These are phyloP conservation scores for Drosophila murphyi DNA, from an alignment of 1,140 invertebrate species.

Conservation along the genomic window DNA sequence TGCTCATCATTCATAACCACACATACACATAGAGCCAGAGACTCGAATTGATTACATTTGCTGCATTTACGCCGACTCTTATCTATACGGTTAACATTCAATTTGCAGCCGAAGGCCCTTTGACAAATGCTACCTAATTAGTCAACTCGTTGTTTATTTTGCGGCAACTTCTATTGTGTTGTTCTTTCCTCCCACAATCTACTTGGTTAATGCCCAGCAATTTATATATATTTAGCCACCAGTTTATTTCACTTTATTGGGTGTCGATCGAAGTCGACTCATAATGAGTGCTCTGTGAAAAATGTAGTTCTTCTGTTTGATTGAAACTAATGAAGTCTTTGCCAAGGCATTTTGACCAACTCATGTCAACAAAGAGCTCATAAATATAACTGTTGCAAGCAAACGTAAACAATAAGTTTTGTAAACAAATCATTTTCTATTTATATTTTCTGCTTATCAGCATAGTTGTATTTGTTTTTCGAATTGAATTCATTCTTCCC, in stretches of 20 bases:
- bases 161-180: slow-evolving; percentile 38
- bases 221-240: slow-evolving; percentile 65
- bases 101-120: slow-evolving; percentile 59
- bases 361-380: neutral
- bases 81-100: slow-evolving; percentile 70
- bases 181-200: slow-evolving; percentile 22
- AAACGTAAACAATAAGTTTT: neutral
- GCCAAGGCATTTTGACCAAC: neutral
- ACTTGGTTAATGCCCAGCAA: slow-evolving; percentile 51
- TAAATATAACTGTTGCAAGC: neutral
- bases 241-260: slow-evolving; percentile 41
- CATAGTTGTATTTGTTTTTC: neutral
- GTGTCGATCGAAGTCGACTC: slow-evolving; percentile 28
- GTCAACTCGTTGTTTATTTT: slow-evolving; percentile 55
- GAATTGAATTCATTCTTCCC: neutral
- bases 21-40: slow-evolving; percentile 9
- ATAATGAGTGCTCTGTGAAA: slow-evolving; percentile 10
- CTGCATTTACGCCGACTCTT: slow-evolving; percentile 41
- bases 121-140: slow-evolving; percentile 76
- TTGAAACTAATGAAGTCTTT: slow-evolving; percentile 42
- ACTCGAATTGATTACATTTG: slow-evolving; percentile 65
- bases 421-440: neutral
- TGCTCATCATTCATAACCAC: slow-evolving; percentile 76
- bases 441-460: neutral
- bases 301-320: slow-evolving; percentile 38